Conservation (phyloP, 2,797 vertebrate genomes). For the Danio choprae region DNA sequence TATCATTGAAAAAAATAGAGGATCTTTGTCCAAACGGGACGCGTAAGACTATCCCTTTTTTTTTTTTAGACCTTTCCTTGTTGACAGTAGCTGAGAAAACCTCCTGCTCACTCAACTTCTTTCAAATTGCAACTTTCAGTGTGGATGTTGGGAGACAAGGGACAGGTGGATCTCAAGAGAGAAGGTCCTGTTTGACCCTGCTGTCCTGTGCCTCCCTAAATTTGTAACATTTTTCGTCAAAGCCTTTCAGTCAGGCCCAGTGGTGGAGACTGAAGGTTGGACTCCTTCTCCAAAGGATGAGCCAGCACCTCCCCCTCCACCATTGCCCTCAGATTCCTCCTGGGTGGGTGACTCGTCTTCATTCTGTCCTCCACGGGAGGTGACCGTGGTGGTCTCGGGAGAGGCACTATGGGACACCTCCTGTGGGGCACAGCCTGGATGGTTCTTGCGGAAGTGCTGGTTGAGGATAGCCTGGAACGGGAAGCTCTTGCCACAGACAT, state of each 20-base stretch:
- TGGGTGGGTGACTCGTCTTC: conserved; percentile 90
- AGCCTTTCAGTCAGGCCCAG: conserved; percentile 88
- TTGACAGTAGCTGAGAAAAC: conserved; percentile 51
- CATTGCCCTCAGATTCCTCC: conserved; percentile 82
- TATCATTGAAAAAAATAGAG: conserved; percentile 48
- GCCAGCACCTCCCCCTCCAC: conserved; percentile 72
- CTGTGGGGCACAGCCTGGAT: conserved; percentile 90
- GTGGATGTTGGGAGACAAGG: conserved; percentile 26
- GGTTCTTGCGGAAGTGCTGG: conserved; percentile 99
- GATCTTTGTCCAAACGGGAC: conserved; percentile 15
- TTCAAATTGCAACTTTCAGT: conserved; percentile 28
- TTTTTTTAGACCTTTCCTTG: conserved; percentile 15
- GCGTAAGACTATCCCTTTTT: conserved; percentile 39
- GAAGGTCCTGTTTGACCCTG: conserved; percentile 14
- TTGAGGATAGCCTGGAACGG: conserved; percentile 99
- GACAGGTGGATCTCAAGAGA: conserved; percentile 6
- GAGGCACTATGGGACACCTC: conserved; percentile 94
- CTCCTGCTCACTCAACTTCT: conserved; percentile 21
- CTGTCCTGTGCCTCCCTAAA: conserved; percentile 27
- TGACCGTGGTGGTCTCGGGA: conserved; percentile 92
- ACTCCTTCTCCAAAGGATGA: conserved; percentile 81
- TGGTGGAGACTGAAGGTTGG: conserved; percentile 94
- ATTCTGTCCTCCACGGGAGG: conserved; percentile 87
- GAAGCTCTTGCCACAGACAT: conserved; percentile 97
- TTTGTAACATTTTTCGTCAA: not conserved